Conservation (phyloP, 2,888 invertebrate species). For the Melanotus villosus region DNA sequence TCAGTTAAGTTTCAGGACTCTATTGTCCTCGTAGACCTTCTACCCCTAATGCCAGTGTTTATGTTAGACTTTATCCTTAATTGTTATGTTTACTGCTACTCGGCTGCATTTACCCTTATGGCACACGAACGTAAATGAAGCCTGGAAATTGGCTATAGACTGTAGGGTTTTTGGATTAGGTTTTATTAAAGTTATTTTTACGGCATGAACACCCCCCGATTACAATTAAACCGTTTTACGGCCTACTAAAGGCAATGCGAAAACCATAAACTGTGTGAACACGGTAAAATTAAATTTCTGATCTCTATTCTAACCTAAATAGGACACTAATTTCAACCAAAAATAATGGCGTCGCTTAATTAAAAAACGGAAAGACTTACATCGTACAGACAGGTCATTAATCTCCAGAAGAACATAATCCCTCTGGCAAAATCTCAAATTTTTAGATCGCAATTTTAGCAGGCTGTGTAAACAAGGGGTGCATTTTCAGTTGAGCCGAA, state of each 20-base stretch:
- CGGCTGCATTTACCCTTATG: conserved; percentile 19
- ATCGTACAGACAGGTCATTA: conserved; percentile 25
- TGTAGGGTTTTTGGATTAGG: conserved; percentile 4
- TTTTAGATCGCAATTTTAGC: not conserved
- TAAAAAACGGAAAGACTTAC: too few relatives aligned
- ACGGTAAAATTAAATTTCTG: not conserved
- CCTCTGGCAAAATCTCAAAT: conserved; percentile 23
- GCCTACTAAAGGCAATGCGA: not conserved
- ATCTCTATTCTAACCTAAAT: too few relatives aligned
- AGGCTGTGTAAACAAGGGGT: not conserved
- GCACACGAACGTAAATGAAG: not conserved
- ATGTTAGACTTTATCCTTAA: conserved; percentile 20
- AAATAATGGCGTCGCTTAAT: too few relatives aligned
- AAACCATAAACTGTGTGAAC: not conserved
- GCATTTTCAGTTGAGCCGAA: not conserved
- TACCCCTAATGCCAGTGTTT: conserved; percentile 11
- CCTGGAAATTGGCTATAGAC: conserved; percentile 5
- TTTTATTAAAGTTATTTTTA: conserved; percentile 12
- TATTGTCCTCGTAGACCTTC: not conserved
- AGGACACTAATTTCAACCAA: too few relatives aligned
- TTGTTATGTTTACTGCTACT: conserved; percentile 22
- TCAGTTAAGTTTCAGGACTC: not conserved
- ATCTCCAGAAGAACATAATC: conserved; percentile 28
- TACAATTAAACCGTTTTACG: conserved; percentile 13
- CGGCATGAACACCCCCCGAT: not conserved